Base-by-base conservation (phyloP, 1,140 invertebrate species). In the Orchestia grillus region DNA sequence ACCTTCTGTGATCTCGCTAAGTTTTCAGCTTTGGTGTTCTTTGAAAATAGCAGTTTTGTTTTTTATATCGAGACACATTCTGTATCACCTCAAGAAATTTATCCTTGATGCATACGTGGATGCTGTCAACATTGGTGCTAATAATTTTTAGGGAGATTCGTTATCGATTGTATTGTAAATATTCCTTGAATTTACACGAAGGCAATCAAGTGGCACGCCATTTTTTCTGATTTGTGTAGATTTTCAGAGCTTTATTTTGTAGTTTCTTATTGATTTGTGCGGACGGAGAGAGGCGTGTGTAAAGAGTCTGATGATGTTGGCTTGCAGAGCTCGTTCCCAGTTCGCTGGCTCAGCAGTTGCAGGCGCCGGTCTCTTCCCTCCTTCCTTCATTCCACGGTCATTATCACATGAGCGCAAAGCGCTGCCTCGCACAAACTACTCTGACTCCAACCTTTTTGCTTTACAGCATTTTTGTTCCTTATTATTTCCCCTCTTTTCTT, bases 331-430 rank as follows among this genome's bases (percentile, higher is more conserved):
- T 77, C 62, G 62, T 77, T 90, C n/a, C 41, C 0, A 44, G 41
- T 90, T 90, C 28, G 88, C 88, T 90, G 88, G 88, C 88, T 90
- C 88, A 90, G 88, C 88, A 90, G 15, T 90, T 90, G 88, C 88
- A 42, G 88, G 88, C 88, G 88, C 88, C 88, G 43, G n/a, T 44
- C n/a, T 90, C 28, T 36, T 87, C 87, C 87, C 88, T 41, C 88
- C 88, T 42, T 90, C 88, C 43, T 90, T 90, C 62, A 77, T 77
- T 77, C 62, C 62, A 77, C 62, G 62, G 62, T 77, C 62, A 77
- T 77, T 77, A 77, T 77, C 62, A 77, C 62, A 77, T 77, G 62
- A 77, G 28, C 62, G 62, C 62, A 77, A 36, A 8, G 36, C 62
- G 28, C 62, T 77, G 62, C 62, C 62, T 15, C 28, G 62, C 62